Evolutionary conservation across 2,888 invertebrate genomes (phyloP), one percentile per base, ranked within the genome.

Genomic region (Penaeus monodon): DNA sequence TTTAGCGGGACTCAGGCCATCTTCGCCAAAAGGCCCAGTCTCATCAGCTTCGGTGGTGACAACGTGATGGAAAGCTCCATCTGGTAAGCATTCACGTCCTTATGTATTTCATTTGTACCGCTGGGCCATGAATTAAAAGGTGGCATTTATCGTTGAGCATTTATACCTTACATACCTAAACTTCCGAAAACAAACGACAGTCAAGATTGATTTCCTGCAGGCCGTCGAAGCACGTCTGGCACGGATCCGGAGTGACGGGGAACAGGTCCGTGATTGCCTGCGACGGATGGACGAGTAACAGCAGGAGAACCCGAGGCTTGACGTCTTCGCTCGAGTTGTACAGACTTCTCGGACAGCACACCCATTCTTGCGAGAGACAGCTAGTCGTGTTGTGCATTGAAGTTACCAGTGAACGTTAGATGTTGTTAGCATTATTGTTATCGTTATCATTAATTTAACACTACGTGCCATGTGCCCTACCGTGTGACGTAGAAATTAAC

Each of bases 171-270:
- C 44, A 27, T 0, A 20, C 33, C 33, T 22, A 77, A 17, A 29
- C 1, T 20, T 44, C 44, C 3, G 14, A n/a, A 85, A 57, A 57
- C 57, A 64, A 17, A 49, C 63, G 38, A 66, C 57, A 63, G 2
- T 66, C 57, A 0, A 20, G 17, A 4, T 20, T 81, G 89, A 86
- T 66, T 84, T 79, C 90, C 91, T 92, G 83, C 92, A 97, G 97
- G 97, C 96, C 98, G 0, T 95, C 97, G 91, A 98, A 99, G 92
- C 94, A 96, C 78, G 95, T 98, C 70, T 99, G 99, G 99, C 99
- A 99, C 91, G 99, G 99, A 0, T 96, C 99, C 0, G 95, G 96
- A 91, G 93, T 95, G 29, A 95, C 95, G 90, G 99, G 99, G 0
- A 96, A 97, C 91, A 94, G 98, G 80, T 96, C 96, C 17, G 93